Base-by-base conservation (phyloP, 2,113 vertebrate genomes). In the Hemiscyllium ocellatum region DNA sequence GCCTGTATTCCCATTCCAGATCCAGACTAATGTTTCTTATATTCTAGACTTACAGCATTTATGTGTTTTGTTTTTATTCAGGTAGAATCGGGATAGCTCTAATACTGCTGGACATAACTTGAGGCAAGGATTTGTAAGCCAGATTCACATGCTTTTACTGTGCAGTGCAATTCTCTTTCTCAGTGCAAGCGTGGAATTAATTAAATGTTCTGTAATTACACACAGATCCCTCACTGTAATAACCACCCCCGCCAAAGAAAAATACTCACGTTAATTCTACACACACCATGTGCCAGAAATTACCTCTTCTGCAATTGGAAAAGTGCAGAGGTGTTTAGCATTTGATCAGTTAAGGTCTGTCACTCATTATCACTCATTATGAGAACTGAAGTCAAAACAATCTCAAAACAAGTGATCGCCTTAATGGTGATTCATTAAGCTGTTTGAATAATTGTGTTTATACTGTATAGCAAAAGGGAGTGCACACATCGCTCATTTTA, bases 311-410 rank as follows among this genome's bases (percentile, higher is more conserved):
- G 47, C 19, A 56, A 10, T 8, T 22, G 4, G 87, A 61, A 33
- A 61, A 33, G 52, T 90, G 26, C 87, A 90, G 26, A 65, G 15
- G 87, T 91, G 15, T 61, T 65, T 65, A 65, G 29, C 52, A n/a
- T 91, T 56, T 91, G 56, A 89, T 61, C 52, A 15, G 26, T 61
- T 56, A 12, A 65, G 52, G 24, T 91, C 52, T 65, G 87, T 15
- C 50, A 52, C 86, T 89, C 47, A 56, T 91, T 91, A 65, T n/a
- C 87, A 91, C 26, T 91, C 87, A 65, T 91, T 91, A 61, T 91
- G 56, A 19, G 87, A 91, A 91, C 17, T 91, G 87, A 83, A 83
- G 56, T 91, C 87, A 65, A 91, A 91, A 91, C 33, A 91, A 91
- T 83, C 80, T 83, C 37, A 47, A 83, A 47, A 83, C 80, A 83